These are phyloP conservation scores for Perizoma affinitatum DNA, from an alignment of 2,888 invertebrate genomes.

Conservation along the genomic window DNA sequence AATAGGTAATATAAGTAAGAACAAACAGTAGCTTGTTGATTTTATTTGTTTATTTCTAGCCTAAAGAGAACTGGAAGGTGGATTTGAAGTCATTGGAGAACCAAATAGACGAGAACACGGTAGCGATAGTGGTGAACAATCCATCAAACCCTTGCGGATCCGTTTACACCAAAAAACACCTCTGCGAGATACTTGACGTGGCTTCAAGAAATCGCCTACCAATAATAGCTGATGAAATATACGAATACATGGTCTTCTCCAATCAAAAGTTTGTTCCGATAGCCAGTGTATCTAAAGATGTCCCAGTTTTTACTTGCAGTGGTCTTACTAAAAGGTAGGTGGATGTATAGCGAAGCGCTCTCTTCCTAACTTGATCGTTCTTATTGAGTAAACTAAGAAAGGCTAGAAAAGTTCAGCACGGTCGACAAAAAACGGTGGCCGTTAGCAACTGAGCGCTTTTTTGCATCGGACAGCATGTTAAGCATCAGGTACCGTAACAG, in stretches of 20 bases:
- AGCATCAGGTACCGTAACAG: too few species aligned
- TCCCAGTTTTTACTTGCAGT: conserved; percentile 96
- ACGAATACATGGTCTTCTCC: conserved; percentile 96
- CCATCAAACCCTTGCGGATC: conserved; percentile 99
- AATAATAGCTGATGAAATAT: conserved; percentile 98
- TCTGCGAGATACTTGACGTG: conserved; percentile 90
- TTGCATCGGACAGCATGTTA: too few species aligned
- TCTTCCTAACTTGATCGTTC: too few species aligned
- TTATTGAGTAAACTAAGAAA: too few species aligned
- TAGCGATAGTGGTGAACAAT: conserved; percentile 96
- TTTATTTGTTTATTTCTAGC: conserved; percentile 75
- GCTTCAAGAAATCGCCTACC: conserved; percentile 91
- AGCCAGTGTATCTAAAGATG: conserved; percentile 92
- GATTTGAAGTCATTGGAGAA: conserved; percentile 93
- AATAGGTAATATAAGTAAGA: too few species aligned
- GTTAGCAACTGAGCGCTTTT: too few species aligned
- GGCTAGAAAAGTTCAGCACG: too few species aligned
- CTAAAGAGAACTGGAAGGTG: conserved; percentile 93
- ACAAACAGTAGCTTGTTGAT: neutral
- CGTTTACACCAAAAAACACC: conserved; percentile 92
- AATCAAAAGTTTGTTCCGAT: conserved; percentile 91
- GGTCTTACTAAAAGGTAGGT: conserved; percentile 97
- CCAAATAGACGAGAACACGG: conserved; percentile 94
- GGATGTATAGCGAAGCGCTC: conserved; percentile 64
- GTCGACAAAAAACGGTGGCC: too few species aligned